Evolutionary conservation across 2,797 vertebrate species (phyloP).

Genomic region (Poeciliopsis infans): DNA sequence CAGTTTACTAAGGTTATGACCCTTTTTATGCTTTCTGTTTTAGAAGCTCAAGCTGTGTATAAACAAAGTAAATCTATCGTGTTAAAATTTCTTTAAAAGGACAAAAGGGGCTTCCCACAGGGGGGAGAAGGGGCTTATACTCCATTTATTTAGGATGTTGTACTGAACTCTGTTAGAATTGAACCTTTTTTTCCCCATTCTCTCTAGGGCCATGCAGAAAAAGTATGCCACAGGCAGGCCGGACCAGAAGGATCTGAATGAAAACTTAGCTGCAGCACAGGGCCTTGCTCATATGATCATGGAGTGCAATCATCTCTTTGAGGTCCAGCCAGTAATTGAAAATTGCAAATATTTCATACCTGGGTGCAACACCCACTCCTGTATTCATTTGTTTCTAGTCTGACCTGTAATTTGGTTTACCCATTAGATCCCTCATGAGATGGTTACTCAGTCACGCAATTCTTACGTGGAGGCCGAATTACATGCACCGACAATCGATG

Average conservation of each 20-base stretch:
- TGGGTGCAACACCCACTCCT: conserved; percentile 23
- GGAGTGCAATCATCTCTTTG: conserved; percentile 95
- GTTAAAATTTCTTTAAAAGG: conserved; percentile 58
- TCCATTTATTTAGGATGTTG: conserved; percentile 34
- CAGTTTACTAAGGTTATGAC: conserved; percentile 49
- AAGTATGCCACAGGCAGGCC: conserved; percentile 96
- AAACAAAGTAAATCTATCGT: conserved; percentile 71
- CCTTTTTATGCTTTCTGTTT: conserved; percentile 59
- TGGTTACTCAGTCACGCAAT: conserved; percentile 92
- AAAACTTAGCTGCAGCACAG: conserved; percentile 96
- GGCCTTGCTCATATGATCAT: conserved; percentile 98
- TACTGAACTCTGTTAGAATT: conserved; percentile 36
- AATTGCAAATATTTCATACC: conserved; percentile 34
- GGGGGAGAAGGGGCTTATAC: conserved; percentile 59
- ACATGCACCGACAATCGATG: conserved; percentile 87
- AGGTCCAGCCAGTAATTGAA: conserved; percentile 78
- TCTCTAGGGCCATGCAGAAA: conserved; percentile 92
- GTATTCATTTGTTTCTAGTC: conserved; percentile 16
- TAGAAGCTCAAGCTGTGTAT: conserved; percentile 71
- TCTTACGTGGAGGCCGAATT: conserved; percentile 92
- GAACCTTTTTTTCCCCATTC: conserved; percentile 43
- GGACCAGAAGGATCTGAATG: conserved; percentile 98
- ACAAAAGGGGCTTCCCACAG: conserved; percentile 62
- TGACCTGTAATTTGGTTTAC: conserved; percentile 29
- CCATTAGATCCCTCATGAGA: conserved; percentile 91